These are phyloP conservation scores for Scaptomyza tumidula DNA, from an alignment of 2,888 invertebrate species.

Conservation along the genomic window DNA sequence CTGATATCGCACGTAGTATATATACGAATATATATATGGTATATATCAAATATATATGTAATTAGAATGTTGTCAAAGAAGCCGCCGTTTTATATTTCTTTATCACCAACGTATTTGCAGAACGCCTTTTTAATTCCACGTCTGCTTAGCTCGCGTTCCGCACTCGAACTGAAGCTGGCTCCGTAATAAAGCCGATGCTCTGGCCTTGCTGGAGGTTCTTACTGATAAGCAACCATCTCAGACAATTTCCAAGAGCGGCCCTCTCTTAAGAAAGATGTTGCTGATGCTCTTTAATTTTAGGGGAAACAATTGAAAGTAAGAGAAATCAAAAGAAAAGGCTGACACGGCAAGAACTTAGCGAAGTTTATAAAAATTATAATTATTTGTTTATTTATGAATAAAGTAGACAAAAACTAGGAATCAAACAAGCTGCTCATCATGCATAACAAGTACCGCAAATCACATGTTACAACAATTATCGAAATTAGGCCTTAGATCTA, in stretches of 20 bases:
- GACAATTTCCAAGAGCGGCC: constrained; percentile 25
- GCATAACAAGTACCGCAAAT: constrained; percentile 59
- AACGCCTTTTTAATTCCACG: constrained; percentile 41
- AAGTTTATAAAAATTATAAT: constrained; percentile 35
- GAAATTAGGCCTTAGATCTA: constrained; percentile 29
- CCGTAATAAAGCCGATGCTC: constrained; percentile 41
- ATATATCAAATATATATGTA: constrained; percentile 27
- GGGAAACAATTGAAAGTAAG: neutral
- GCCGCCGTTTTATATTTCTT: constrained; percentile 45
- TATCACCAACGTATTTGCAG: constrained; percentile 45
- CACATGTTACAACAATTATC: constrained; percentile 57
- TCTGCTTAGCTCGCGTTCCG: constrained; percentile 70
- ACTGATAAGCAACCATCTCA: constrained; percentile 57
- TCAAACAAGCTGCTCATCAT: constrained; percentile 39
- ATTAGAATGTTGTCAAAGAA: constrained; percentile 42
- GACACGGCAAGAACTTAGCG: neutral
- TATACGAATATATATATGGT: constrained; percentile 25
- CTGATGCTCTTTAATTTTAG: constrained; percentile 22
- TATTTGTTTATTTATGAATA: constrained; percentile 53
- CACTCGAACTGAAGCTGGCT: constrained; percentile 73
- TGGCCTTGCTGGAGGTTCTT: constrained; percentile 70
- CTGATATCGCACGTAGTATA: constrained; percentile 8
- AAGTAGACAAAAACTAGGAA: constrained; percentile 53
- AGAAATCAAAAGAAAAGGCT: neutral
- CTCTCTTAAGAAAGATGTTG: constrained; percentile 31